Evolutionary conservation across 2,888 invertebrate species (phyloP), one percentile per base, ranked within the genome.

Genomic region (Sclerodermus sp.): DNA sequence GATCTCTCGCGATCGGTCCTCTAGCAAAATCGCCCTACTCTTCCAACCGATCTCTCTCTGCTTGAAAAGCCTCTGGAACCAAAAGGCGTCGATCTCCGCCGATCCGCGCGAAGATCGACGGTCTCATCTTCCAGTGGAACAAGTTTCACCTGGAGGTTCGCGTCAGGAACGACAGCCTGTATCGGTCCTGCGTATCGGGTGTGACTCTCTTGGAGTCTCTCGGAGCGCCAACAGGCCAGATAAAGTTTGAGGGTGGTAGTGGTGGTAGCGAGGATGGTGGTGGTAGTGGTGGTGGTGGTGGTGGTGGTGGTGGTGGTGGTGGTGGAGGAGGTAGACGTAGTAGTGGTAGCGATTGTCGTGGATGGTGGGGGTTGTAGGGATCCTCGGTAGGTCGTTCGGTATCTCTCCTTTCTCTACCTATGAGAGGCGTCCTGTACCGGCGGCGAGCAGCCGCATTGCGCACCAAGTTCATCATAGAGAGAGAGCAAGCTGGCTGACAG

Each of bases 401-500:
- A 46, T 48, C 53, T 51, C 45, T 46, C 51, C 55, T 58, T 54
- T 58, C 62, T 62, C 61, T 62, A 62, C 62, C 60, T 58, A 58
- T 61, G 58, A 55, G 57, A 61, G 59, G 53, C 23, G 23, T 23
- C 8, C 23, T 23, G 53, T 47, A 54, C 49, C 45, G 49, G 55
- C 48, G 50, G 52, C 47, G 31, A 46, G 50, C 51, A 43, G 8
- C 58, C 61, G 60, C 62, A 61, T 58, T 58, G 74, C 67, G 72
- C 71, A 70, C 67, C 66, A 69, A 74, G 72, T 73, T 71, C 73
- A 66, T 74, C 74, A 72, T 72, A 73, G 71, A 71, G 68, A 66
- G 68, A 66, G 63, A 65, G 65, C 71, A 51, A 50, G 49, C n/a
- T n/a, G n/a, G n/a, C n/a, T n/a, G n/a, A n/a, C n/a, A n/a, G n/a